Base-by-base conservation (phyloP, 2,888 invertebrate species). In the Hecatera dysodea region DNA sequence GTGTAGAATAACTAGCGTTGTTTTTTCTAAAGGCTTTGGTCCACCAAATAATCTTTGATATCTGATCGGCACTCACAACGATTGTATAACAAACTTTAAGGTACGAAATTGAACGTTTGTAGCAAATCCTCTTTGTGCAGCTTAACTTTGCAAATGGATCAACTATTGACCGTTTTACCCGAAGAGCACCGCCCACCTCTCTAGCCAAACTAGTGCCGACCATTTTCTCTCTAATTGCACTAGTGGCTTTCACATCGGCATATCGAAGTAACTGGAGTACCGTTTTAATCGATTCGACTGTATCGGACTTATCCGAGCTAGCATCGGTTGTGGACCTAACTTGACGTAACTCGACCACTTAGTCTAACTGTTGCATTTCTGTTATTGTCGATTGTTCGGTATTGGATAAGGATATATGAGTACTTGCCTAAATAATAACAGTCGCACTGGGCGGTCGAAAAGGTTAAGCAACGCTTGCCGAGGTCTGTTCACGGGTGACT, bases 251-350 rank as follows among this genome's bases (percentile, higher is more conserved):
- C 62, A 59, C 17, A 67, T 44, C 61, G 44, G 27, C 57, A 55
- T 55, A 68, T 70, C 46, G 59, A 66, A 70, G 61, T 33, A 39
- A 73, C 50, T 56, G 17, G 39, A 70, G 50, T 63, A 65, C 48
- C 56, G 29, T 72, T 69, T 56, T 46, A 83, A 81, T 83, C 84
- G 81, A 83, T 81, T 71, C 33, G 56, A 74, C 72, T 67, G 61
- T 57, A 33, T 53, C 60, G 50, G 56, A 62, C 71, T 75, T 80
- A 80, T 73, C 62, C 71, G 59, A 83, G 81, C 73, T 57, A 75
- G 50, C 69, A 68, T 83, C 71, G 56, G 65, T 65, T 67, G 44
- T 66, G 27, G 42, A 65, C 57, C 42, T 22, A 39, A 52, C 50
- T 67, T 48, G 22, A 44, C 24, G 22, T 64, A 67, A 55, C 48